A percentile compares a stretch with the other conserved stretches of the same genome.
Evolutionary conservation across 35 echinoderm and acorn worm genomes (phyloP).

Genomic region (Patiria miniata): DNA sequence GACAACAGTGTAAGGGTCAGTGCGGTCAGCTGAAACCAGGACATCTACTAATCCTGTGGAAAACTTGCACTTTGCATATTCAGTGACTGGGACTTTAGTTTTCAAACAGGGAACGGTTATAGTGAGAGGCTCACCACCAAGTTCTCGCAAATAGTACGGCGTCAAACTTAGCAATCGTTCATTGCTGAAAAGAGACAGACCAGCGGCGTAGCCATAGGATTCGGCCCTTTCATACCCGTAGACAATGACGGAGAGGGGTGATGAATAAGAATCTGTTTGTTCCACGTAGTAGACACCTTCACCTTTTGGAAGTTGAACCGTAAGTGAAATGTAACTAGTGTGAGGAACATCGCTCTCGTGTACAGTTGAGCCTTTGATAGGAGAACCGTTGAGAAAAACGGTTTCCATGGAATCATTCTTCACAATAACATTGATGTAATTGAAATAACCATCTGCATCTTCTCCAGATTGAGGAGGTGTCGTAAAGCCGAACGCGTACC

Average conservation of each 20-base stretch:
- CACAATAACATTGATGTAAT: conserved; percentile 52
- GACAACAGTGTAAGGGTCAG: too few species aligned
- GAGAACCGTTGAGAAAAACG: conserved; percentile 20
- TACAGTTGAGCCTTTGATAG: background rate
- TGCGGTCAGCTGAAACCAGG: background rate
- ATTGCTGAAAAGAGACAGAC: conserved; percentile 45
- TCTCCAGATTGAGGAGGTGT: conserved; percentile 50
- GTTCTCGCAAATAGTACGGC: conserved; percentile 54
- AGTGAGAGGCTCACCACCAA: conserved; percentile 53
- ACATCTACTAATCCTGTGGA: background rate
- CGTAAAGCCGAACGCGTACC: conserved; percentile 54
- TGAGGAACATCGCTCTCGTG: too few species aligned
- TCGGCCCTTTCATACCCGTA: too few species aligned
- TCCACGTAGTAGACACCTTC: too few species aligned
- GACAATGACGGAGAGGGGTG: too few species aligned
- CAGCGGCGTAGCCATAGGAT: too few species aligned
- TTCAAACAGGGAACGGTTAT: conserved; percentile 58
- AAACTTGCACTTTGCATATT: conserved; percentile 42
- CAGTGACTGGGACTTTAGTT: background rate
- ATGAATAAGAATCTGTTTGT: too few species aligned
- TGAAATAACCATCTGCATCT: conserved; percentile 47
- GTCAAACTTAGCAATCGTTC: conserved; percentile 39
- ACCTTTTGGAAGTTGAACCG: too few species aligned
- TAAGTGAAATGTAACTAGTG: too few species aligned
- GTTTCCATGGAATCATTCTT: conserved; percentile 28